Base-by-base conservation (phyloP, 2,113 vertebrate genomes). In the Rhinichthys klamathensis region DNA sequence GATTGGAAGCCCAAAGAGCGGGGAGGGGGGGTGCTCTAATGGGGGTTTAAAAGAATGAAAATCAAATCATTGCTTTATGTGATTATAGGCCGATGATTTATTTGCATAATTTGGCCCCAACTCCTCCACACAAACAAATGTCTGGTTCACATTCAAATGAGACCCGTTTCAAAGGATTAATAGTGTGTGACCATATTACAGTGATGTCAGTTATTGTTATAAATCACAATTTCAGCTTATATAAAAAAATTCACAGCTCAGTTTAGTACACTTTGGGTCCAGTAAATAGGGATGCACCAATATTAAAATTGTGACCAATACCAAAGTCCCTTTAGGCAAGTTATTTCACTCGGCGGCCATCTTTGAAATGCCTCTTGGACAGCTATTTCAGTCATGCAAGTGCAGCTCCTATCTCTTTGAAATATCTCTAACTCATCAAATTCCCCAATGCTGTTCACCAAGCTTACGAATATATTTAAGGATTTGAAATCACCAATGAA, bases 51-150 rank as follows among this genome's bases (percentile, higher is more conserved):
- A 79, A 30, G 7, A 60, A 79, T n/a, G 12, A 61, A 61, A 79
- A 79, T 27, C 0, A 3, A 79, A 79, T 61, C 12, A 75, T 51
- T 30, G 77, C 61, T 79, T 61, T 23, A 44, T 27, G 3, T 41
- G 32, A 61, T 61, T 61, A 63, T 18, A 63, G 38, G 41, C n/a
- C 0, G 16, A 46, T 80, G 15, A 46, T 65, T 63, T 44, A 80
- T 80, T 80, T 46, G 58, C 78, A 80, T 80, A 80, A 80, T 80
- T 65, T 80, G 38, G 38, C 58, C 58, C n/a, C 13, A 15, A 63
- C 77, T 61, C 23, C n/a, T 5, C 23, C 77, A 73, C 70, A 73
- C 21, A 72, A 72, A 72, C 69, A 72, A 72, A 72, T n/a, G 35
- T 15, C 77, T 44, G 13, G 13, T 44, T 80, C 35, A 61, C 10